A percentile compares a stretch with the other conserved stretches of the same genome.
Evolutionary conservation across 1,140 invertebrate species (phyloP).

Genomic region (Cherax destructor): DNA sequence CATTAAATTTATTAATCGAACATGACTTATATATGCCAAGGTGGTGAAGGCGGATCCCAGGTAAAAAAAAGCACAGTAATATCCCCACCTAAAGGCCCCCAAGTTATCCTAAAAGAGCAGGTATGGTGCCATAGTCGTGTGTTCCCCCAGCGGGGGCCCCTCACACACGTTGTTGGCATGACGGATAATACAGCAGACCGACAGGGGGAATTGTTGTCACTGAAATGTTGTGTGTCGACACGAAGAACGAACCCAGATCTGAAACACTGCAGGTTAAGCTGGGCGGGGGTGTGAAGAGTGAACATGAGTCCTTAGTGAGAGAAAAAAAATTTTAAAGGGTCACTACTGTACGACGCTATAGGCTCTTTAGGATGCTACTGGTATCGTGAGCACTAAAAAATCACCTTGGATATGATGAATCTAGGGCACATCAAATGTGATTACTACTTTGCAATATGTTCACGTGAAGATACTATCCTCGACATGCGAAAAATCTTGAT

Average conservation of each 20-base stretch:
- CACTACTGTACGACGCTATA: too few species aligned
- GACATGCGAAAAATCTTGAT: too few species aligned
- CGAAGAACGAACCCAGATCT: slow-evolving; percentile 77
- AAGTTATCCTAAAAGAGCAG: slow-evolving; percentile 81
- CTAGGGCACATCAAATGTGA: too few species aligned
- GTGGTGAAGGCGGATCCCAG: too few species aligned
- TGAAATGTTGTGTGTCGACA: slow-evolving; percentile 81
- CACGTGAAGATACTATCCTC: too few species aligned
- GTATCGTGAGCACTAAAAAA: too few species aligned
- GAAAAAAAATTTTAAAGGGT: not conserved
- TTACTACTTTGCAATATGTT: too few species aligned
- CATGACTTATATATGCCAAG: too few species aligned
- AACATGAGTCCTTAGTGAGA: not conserved
- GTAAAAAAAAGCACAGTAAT: too few species aligned
- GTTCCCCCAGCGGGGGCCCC: slow-evolving; percentile 81
- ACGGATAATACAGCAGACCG: slow-evolving; percentile 83
- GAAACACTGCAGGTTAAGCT: not conserved
- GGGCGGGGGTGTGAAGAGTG: not conserved
- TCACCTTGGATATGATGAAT: too few species aligned
- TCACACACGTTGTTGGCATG: slow-evolving; percentile 74
- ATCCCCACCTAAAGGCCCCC: slow-evolving; percentile 75
- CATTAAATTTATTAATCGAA: too few species aligned
- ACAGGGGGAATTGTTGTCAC: slow-evolving; percentile 81
- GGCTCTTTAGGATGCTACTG: too few species aligned
- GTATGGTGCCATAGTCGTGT: slow-evolving; percentile 85